These are phyloP conservation scores for Cacatua alba DNA, from an alignment of 2,113 vertebrate genomes.

Conservation along the genomic window DNA sequence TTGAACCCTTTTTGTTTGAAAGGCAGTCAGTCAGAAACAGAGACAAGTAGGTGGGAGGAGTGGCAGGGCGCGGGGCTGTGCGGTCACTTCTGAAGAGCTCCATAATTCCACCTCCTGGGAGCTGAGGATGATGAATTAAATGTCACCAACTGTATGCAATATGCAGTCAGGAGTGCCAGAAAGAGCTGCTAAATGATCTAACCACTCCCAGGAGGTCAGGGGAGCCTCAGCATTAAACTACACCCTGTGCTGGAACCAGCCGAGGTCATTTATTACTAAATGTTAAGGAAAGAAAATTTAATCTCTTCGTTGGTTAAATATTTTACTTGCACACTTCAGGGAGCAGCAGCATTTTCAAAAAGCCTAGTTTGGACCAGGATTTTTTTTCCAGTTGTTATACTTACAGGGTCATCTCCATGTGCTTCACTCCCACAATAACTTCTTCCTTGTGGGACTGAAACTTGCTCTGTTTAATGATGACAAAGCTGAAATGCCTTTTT, in stretches of 20 bases:
- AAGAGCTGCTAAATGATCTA: neutral
- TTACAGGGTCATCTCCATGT: neutral
- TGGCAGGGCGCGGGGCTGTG: neutral
- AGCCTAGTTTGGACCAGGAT: neutral
- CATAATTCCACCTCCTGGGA: neutral
- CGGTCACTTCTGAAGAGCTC: neutral
- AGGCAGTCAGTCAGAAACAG: neutral
- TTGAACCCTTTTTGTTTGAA: neutral
- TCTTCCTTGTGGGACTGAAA: neutral
- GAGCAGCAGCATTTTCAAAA: neutral
- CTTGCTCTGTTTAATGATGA: neutral
- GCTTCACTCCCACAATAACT: neutral
- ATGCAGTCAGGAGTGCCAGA: neutral
- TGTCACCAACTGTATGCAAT: neutral
- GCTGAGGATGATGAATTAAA: slow-evolving; percentile 19
- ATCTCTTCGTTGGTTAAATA: neutral
- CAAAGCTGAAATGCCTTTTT: neutral
- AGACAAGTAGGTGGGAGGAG: slow-evolving; percentile 19
- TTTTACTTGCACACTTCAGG: neutral
- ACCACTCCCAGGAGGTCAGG: neutral
- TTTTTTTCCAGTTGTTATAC: neutral
- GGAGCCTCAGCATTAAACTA: neutral
- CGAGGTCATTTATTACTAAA: neutral
- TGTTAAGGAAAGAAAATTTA: neutral
- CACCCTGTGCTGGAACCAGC: neutral